phyloP scores from a whole-genome alignment of 1,140 invertebrate genomes.

The Drosophila nigromelanica region DNA sequence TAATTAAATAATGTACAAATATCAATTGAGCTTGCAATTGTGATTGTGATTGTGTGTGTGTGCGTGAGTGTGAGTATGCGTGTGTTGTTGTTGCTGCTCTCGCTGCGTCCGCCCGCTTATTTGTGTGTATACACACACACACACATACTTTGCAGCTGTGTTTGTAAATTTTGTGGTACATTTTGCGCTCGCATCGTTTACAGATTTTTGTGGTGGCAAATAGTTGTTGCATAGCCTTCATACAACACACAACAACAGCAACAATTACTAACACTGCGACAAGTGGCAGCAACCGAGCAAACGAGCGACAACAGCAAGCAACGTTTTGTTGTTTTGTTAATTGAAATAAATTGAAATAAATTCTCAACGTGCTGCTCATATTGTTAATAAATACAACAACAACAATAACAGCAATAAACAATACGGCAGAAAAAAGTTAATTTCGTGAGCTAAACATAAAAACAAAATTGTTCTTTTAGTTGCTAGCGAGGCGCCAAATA shows the following conservation, averaged over 20 bases:
- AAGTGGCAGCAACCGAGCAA: conserved; percentile 58
- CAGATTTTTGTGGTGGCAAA: conserved; percentile 70
- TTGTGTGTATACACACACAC: conserved; percentile 45
- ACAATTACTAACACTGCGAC: conserved; percentile 60
- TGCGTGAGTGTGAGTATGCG: conserved; percentile 10
- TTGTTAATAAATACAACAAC: conserved; percentile 71
- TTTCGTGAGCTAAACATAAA: conserved; percentile 44
- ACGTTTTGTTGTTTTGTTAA: conserved; percentile 71
- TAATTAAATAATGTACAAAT: conserved; percentile 46
- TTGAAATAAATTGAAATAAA: conserved; percentile 83
- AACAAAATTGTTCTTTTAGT: conserved; percentile 26
- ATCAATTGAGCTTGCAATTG: conserved; percentile 53
- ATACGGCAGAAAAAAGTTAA: conserved; percentile 19
- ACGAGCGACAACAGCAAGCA: conserved; percentile 20
- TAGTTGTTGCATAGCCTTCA: conserved; percentile 75
- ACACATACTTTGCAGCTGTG: conserved; percentile 17
- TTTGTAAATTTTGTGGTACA: conserved; percentile 69
- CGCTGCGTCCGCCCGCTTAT: conserved; percentile 54
- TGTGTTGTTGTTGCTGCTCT: conserved; percentile 47
- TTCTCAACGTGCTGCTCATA: conserved; percentile 71
- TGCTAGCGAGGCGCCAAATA: conserved; percentile 22
- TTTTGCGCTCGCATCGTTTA: conserved; percentile 60
- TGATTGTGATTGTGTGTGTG: conserved; percentile 9
- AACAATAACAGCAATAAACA: conserved; percentile 23
- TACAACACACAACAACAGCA: conserved; percentile 60